Evolutionary conservation across 2,797 vertebrate genomes (phyloP), one percentile per base, ranked within the genome.

Genomic region (Channallabes apus): DNA sequence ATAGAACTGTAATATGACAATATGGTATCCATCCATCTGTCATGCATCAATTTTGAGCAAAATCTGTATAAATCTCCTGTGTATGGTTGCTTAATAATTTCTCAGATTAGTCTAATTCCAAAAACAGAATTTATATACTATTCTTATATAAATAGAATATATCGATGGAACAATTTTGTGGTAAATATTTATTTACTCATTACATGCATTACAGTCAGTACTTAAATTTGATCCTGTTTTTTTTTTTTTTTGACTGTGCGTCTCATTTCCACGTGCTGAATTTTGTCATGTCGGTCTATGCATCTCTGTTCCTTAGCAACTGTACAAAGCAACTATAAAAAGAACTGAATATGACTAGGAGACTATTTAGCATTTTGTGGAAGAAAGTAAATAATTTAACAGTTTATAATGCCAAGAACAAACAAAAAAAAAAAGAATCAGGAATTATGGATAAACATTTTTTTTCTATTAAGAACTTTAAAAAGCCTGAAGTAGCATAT

Each of bases 251-350:
- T 79, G 58, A n/a, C 32, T 79, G 58, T 79, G 22, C 14, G 32
- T 79, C 22, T 41, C 22, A 41, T 41, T 62, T 32, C 14, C 58
- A 41, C 35, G 7, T 46, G 59, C 12, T 64, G 35, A 79, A 61
- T 75, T 78, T 59, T 78, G 56, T 77, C 56, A 77, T 59, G 27
- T 32, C 79, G 71, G 8, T 29, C 61, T 59, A 71, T 41, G 22
- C 15, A 29, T 29, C 68, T 6, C 0, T 15, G 61, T 58, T 84
- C 29, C n/a, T 80, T 71, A 32, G 65, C 32, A 80, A 80, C 58
- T 38, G 18, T 61, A 59, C 20, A 38, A 41, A 38, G 32, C 12
- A 38, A 17, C 35, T 83, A 41, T 84, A 32, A 65, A 69, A 24
- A 78, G 54, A 77, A 77, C 18, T 14, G 7, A 58, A 18, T 54